phyloP scores from a whole-genome alignment of 2,113 vertebrate genomes.

The Argyrosomus japonicus region DNA sequence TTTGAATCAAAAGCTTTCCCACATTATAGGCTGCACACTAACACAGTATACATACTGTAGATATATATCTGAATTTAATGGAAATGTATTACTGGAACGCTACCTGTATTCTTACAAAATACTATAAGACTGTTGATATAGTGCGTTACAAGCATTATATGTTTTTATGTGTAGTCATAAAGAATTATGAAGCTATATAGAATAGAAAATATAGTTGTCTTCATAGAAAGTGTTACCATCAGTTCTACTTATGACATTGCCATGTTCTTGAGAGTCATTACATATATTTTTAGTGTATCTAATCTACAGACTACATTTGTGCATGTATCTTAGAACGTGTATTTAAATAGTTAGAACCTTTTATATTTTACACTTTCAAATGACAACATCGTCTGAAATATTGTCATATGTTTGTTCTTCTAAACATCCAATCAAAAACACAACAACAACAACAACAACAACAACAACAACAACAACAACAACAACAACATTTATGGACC shows the following conservation, averaged over 20 bases:
- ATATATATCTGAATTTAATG: neutral
- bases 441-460: too few species aligned
- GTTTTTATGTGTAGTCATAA: too few species aligned
- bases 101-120: too few species aligned
- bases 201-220: too few species aligned
- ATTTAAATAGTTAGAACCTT: neutral
- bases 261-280: neutral
- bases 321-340: neutral
- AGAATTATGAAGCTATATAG: too few species aligned
- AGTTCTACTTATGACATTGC: neutral
- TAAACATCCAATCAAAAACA: conserved; percentile 13
- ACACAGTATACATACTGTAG: neutral
- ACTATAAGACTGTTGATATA: too few species aligned
- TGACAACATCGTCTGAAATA: neutral
- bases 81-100: neutral
- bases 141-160: too few species aligned
- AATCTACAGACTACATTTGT: conserved; percentile 1
- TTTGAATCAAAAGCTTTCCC: neutral
- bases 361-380: neutral
- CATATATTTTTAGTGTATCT: neutral
- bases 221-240: neutral
- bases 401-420: neutral
- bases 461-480: too few species aligned
- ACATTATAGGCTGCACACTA: neutral
- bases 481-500: conserved; percentile 68